These are phyloP conservation scores for Drosophila vallismaia DNA, from an alignment of 2,888 invertebrate species.

Conservation along the genomic window DNA sequence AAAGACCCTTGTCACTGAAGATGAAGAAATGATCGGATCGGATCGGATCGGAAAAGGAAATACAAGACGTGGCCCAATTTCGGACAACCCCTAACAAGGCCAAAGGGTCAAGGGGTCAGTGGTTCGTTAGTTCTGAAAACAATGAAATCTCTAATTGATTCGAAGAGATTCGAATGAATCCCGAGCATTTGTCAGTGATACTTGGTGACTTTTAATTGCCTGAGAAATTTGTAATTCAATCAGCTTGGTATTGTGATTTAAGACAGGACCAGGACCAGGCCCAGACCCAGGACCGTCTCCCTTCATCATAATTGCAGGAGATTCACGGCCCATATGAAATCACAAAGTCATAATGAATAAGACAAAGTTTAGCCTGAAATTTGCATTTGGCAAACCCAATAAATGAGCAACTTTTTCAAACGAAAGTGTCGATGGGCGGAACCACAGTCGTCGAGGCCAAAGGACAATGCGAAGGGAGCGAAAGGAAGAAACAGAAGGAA, in stretches of 20 bases:
- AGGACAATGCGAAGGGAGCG: conserved; percentile 15
- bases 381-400: conserved; percentile 30
- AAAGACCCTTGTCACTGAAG: conserved; percentile 51
- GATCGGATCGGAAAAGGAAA: neutral
- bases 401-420: conserved; percentile 66
- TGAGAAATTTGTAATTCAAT: conserved; percentile 68
- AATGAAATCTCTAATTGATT: conserved; percentile 66
- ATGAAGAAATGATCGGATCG: conserved; percentile 8
- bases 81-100: conserved; percentile 50
- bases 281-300: neutral
- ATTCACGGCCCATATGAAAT: neutral
- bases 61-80: conserved; percentile 57
- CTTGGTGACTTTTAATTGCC: conserved; percentile 22
- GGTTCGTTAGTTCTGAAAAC: conserved; percentile 48
- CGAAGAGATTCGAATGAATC: conserved; percentile 1
- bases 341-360: conserved; percentile 27
- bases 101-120: conserved; percentile 71
- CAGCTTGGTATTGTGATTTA: conserved; percentile 59
- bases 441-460: conserved; percentile 13
- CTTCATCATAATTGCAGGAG: conserved; percentile 52
- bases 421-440: conserved; percentile 74
- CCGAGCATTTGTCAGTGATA: conserved; percentile 63
- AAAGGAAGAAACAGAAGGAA: conserved; percentile 6
- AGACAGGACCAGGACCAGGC: neutral
- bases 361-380: conserved; percentile 19